Evolutionary conservation across 37 sponge, comb jelly and placozoan genomes (phyloP).

Genomic region (Agelas oroides): DNA sequence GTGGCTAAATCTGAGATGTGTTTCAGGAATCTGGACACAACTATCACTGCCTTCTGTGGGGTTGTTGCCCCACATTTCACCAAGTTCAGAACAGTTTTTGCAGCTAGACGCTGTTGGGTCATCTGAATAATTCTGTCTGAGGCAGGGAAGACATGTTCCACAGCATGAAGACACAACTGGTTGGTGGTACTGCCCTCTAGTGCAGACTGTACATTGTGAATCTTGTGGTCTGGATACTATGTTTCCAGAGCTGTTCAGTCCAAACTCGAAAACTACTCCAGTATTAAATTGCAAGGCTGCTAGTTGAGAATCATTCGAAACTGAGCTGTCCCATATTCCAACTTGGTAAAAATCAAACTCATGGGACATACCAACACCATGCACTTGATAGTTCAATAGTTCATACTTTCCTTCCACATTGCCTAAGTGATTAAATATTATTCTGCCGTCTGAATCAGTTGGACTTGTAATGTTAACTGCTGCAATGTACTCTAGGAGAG

Average conservation of each 20-base stretch:
- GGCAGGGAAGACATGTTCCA: slow-evolving; percentile 53
- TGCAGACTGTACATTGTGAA: slow-evolving; percentile 13
- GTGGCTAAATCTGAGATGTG: not conserved
- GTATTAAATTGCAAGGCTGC: not conserved
- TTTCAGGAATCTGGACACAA: slow-evolving; percentile 15
- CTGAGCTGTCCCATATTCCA: slow-evolving; percentile 31
- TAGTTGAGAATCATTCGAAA: not conserved
- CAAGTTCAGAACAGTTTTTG: slow-evolving; percentile 26
- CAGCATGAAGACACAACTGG: slow-evolving; percentile 29
- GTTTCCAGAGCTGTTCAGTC: not conserved
- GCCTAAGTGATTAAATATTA: slow-evolving; percentile 52
- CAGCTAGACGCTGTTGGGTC: slow-evolving; percentile 8
- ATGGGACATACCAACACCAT: not conserved
- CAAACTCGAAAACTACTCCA: not conserved
- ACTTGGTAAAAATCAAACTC: not conserved
- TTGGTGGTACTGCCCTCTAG: not conserved
- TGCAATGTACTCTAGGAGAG: slow-evolving; percentile 8
- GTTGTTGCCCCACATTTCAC: slow-evolving; percentile 39
- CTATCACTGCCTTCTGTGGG: slow-evolving; percentile 30
- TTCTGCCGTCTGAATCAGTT: too few relatives aligned
- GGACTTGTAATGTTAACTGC: slow-evolving; percentile 15
- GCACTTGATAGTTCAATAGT: slow-evolving; percentile 35
- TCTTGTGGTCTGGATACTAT: not conserved
- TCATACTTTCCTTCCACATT: slow-evolving; percentile 25
- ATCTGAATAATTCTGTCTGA: slow-evolving; percentile 22